Evolutionary conservation across 64 coral and sea anemone genomes (phyloP), one percentile per base, ranked within the genome.

Genomic region (Hydrozoanthus tunicans): DNA sequence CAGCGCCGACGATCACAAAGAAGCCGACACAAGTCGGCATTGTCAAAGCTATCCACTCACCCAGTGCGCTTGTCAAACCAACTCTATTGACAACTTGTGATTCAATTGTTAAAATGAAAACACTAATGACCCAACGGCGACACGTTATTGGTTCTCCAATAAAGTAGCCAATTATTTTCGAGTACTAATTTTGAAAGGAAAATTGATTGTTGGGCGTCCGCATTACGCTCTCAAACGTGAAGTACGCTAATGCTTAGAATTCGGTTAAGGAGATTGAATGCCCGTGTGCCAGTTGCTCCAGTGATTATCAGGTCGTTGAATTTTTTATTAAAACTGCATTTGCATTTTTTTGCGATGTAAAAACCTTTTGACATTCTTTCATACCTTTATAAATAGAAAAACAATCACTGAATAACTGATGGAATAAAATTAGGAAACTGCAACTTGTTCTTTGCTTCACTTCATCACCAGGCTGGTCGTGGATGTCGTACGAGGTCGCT

Each of bases 91-190:
- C 95, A 94, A 79, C 90, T 92, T 94, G 85, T 82, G 90, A 96
- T 96, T 92, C 92, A 84, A 96, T 96, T 96, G 95, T 96, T 94
- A 92, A 89, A 94, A 96, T 94, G 83, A 94, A 78, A 92, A 73
- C 89, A 74, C 62, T 94, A 92, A 96, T 94, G 92, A 93, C 12
- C 77, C 26, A 92, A 89, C 51, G 53, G 76, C 58, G 83, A 62
- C 77, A 83, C 86, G 68, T 92, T n/a, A 96, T 96, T 96, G 95
- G 95, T 79, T 91, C n/a, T 70, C 70, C 59, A 53, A 82, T 94
- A 93, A 96, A 96, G 89, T 94, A 96, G 95, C 95, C 92, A 96
- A 96, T 96, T 96, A 94, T 86, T 91, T 58, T 96, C 62, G 88
- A 96, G 95, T 96, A 91, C 90, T 94, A 90, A 96, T 94, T 82